Evolutionary conservation across 1,140 invertebrate species (phyloP).

Genomic region (Amyelois transitella): DNA sequence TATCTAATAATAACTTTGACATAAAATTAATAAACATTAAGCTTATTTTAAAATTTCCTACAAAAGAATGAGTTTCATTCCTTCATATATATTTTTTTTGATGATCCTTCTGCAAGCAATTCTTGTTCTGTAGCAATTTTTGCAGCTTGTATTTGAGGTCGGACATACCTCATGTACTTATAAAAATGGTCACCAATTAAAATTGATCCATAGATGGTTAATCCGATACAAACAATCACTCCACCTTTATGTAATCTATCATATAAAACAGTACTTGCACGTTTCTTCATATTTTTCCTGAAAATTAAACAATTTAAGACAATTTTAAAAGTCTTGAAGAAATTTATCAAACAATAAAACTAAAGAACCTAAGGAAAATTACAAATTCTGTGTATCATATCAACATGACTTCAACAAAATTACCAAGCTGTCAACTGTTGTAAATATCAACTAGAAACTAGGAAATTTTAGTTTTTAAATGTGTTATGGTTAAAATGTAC

Average conservation of each 20-base stretch:
- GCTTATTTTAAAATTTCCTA: not conserved
- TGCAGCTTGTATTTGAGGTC: conserved; percentile 57
- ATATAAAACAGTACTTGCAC: conserved; percentile 55
- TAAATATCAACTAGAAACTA: no score
- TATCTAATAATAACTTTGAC: not conserved
- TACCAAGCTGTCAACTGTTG: no score
- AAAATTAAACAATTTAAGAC: conserved; percentile 15
- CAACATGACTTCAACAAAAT: no score
- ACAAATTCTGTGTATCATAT: no score
- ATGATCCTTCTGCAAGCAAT: conserved; percentile 70
- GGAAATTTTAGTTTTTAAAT: no score
- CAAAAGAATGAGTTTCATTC: conserved; percentile 1
- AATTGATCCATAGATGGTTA: conserved; percentile 67
- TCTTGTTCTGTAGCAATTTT: conserved; percentile 61
- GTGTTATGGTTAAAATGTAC: no score
- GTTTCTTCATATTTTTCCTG: conserved; percentile 69
- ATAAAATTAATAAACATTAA: not conserved
- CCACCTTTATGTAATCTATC: conserved; percentile 71
- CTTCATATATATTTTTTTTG: conserved; percentile 49
- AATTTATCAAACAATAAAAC: no score
- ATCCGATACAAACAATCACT: conserved; percentile 69
- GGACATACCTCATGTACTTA: conserved; percentile 65
- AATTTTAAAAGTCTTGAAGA: not conserved
- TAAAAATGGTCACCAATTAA: conserved; percentile 65
- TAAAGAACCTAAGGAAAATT: no score